These are phyloP conservation scores for Chrysomela aeneicollis DNA, from an alignment of 2,888 invertebrate genomes.

Conservation along the genomic window DNA sequence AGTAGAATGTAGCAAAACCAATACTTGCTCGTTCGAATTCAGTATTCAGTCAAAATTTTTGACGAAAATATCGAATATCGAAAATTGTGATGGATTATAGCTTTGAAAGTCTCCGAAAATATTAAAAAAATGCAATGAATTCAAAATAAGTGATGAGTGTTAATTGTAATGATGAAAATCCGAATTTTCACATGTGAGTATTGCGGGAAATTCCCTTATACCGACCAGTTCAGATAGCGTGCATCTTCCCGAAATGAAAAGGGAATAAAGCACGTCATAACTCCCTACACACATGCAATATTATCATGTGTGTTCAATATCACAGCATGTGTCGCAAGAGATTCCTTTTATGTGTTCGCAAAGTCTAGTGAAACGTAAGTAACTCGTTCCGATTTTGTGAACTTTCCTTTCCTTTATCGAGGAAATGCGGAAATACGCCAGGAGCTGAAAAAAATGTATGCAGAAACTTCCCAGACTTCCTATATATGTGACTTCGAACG, in stretches of 20 bases:
- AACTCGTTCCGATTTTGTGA: conserved; percentile 5
- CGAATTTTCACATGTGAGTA: too few species aligned
- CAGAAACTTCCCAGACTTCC: background rate
- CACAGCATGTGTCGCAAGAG: conserved; percentile 1
- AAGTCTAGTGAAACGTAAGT: conserved; percentile 1
- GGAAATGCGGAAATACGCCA: background rate
- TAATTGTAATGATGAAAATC: too few species aligned
- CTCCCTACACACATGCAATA: background rate
- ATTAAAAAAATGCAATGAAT: too few species aligned
- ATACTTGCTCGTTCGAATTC: too few species aligned
- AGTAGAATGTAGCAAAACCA: background rate
- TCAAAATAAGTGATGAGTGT: too few species aligned
- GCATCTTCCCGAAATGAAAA: too few species aligned
- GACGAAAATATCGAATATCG: too few species aligned
- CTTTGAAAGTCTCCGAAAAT: too few species aligned
- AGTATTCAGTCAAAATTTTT: too few species aligned
- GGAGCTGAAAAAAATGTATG: background rate
- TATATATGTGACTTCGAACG: conserved; percentile 5
- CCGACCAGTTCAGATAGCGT: too few species aligned
- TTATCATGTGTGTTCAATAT: conserved; percentile 4
- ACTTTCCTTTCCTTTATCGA: background rate
- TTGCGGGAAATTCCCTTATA: too few species aligned
- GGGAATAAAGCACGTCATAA: background rate
- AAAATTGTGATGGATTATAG: too few species aligned
- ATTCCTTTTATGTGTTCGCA: conserved; percentile 2